Evolutionary conservation across 2,797 vertebrate genomes (phyloP), one percentile per base, ranked within the genome.

Genomic region (Syngnathus acus): DNA sequence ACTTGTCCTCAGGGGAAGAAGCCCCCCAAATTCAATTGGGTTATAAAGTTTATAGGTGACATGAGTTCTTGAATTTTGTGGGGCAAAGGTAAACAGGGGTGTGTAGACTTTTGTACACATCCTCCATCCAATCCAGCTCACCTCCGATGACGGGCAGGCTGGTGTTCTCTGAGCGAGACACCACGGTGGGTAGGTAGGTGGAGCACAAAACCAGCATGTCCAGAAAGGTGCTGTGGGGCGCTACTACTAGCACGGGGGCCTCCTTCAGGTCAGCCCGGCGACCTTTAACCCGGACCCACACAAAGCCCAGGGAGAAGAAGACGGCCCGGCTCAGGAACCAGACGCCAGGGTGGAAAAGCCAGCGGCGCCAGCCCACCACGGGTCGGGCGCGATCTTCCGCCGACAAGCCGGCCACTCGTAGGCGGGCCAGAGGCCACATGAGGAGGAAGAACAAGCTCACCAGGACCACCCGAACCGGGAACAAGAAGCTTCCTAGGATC

Each of bases 171-270:
- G 92, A 93, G 47, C 94, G 89, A 0, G 94, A 97, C 72, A 97
- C 93, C 70, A 95, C 94, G 0, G 90, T 93, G 0, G 94, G 85
- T 43, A 96, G 87, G 66, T 92, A 87, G 42, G 92, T 81, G 0
- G 78, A 71, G 62, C 85, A 80, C 26, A 95, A 81, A 17, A 94
- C 88, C 80, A 95, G 77, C 78, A 94, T 94, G 84, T 96, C 95
- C 78, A 96, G 81, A 76, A 93, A 96, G 70, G 92, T 78, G 39
- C 94, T 94, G 85, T 96, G 95, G 1, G 95, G 95, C 0, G 94
- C 95, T 1, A 94, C 93, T 37, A 93, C 93, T 72, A 97, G 80
- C 65, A 96, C 84, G 0, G 94, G 93, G 0, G 95, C 94, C 73
- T 95, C 92, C 67, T 87, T 87, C 65, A 90, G 76, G 8, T 88